These are phyloP conservation scores for Argya squamiceps DNA, from an alignment of 2,797 vertebrate genomes.

Conservation along the genomic window DNA sequence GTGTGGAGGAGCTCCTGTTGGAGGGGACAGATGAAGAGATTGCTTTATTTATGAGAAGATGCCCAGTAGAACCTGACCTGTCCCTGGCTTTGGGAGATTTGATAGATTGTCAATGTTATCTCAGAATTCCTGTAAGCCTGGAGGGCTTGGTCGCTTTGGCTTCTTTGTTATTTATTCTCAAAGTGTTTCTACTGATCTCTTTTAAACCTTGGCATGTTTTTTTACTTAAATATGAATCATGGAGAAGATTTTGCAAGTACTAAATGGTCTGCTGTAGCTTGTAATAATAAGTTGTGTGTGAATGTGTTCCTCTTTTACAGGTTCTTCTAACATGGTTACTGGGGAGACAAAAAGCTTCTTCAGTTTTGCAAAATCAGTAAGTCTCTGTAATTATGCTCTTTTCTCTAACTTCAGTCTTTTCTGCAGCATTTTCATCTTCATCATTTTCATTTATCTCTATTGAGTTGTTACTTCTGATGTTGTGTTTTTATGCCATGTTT, in stretches of 20 bases:
- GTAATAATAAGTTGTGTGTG: background rate
- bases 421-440: background rate
- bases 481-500: background rate
- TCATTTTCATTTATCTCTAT: background rate
- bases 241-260: background rate
- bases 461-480: background rate
- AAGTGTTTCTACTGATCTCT: background rate
- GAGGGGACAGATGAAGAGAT: background rate
- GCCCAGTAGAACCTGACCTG: background rate
- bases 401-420: background rate
- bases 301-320: slow-evolving; percentile 76
- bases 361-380: slow-evolving; percentile 99
- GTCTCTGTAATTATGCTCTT: slow-evolving; percentile 36
- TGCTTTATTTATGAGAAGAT: background rate
- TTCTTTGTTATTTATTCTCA: background rate
- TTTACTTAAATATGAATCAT: background rate
- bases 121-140: background rate
- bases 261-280: background rate
- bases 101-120: background rate
- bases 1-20: background rate
- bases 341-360: slow-evolving; percentile 99
- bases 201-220: background rate
- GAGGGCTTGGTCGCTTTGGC: background rate
- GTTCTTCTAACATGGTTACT: slow-evolving; percentile 98
- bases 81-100: background rate